A percentile compares a stretch with the other conserved stretches of the same genome.
Conservation (phyloP, 2,113 vertebrate species). For the Sprattus sprattus region DNA sequence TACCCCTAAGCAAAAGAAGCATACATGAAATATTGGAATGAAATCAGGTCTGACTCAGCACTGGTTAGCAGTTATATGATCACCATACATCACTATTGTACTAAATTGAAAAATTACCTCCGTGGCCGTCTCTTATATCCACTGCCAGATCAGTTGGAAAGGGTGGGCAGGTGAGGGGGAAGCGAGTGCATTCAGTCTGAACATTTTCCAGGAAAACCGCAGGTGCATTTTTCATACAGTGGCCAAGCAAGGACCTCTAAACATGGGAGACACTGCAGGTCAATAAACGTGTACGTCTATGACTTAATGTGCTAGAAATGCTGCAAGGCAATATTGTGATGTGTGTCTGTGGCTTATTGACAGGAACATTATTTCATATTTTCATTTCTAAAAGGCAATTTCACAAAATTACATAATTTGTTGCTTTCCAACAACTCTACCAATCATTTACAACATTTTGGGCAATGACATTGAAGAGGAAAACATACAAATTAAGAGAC, state of each 20-base stretch:
- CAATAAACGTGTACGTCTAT: neutral
- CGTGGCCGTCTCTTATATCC: slow-evolving; percentile 63
- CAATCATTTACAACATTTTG: too few relatives aligned
- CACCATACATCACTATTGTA: neutral
- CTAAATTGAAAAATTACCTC: slow-evolving; percentile 56
- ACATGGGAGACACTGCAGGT: neutral
- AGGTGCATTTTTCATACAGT: slow-evolving; percentile 76
- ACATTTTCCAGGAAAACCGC: slow-evolving; percentile 82
- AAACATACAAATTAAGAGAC: too few relatives aligned
- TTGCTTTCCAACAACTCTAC: too few relatives aligned
- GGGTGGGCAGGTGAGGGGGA: slow-evolving; percentile 61
- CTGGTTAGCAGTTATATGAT: neutral
- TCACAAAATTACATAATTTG: too few relatives aligned
- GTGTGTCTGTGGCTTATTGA: too few relatives aligned
- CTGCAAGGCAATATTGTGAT: too few relatives aligned
- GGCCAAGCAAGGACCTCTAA: slow-evolving; percentile 77
- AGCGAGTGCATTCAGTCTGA: slow-evolving; percentile 65
- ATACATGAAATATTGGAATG: neutral
- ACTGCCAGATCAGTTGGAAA: slow-evolving; percentile 48
- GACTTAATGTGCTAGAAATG: too few relatives aligned
- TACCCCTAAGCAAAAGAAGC: slow-evolving; percentile 52
- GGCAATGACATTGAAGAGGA: too few relatives aligned
- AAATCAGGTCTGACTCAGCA: neutral
- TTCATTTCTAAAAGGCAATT: too few relatives aligned
- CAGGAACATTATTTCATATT: too few relatives aligned